A percentile compares a stretch with the other conserved stretches of the same genome.
Evolutionary conservation across 2,888 invertebrate genomes (phyloP).

Genomic region (Pinctada fucata): DNA sequence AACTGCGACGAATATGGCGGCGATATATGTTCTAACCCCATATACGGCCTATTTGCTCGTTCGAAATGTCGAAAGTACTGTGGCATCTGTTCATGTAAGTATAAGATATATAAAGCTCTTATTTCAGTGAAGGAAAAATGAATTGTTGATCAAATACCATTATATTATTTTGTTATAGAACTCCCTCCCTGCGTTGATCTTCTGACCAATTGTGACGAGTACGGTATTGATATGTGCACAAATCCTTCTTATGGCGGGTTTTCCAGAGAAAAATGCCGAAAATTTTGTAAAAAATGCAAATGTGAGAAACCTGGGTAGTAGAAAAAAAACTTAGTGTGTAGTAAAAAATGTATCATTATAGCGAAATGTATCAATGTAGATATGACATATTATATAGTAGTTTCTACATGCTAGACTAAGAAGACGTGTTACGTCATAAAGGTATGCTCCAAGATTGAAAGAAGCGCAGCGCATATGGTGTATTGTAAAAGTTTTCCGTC

Average conservation of each 20-base stretch:
- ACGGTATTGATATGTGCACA: slow-evolving; percentile 15
- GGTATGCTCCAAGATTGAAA: too few relatives aligned
- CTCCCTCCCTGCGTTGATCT: slow-evolving; percentile 27
- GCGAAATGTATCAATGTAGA: neutral
- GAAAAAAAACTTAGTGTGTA: neutral
- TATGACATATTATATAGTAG: neutral
- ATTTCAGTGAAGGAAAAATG: too few relatives aligned
- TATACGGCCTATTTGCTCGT: too few relatives aligned
- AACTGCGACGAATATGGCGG: too few relatives aligned
- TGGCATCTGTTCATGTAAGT: too few relatives aligned
- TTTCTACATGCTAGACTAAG: neutral
- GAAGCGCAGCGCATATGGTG: too few relatives aligned
- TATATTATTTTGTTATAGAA: neutral
- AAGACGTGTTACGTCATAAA: too few relatives aligned
- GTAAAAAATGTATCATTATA: neutral
- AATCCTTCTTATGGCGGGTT: slow-evolving; percentile 14
- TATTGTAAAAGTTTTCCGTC: too few relatives aligned
- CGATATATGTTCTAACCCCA: too few relatives aligned
- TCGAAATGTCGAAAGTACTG: too few relatives aligned
- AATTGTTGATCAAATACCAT: too few relatives aligned
- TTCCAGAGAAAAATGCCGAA: slow-evolving; percentile 27
- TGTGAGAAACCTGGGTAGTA: slow-evolving; percentile 10
- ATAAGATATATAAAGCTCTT: too few relatives aligned
- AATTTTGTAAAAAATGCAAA: slow-evolving; percentile 28
- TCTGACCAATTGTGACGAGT: slow-evolving; percentile 19